These are phyloP conservation scores for Aphelocoma californica DNA, from an alignment of 2,797 vertebrate genomes.

Conservation along the genomic window DNA sequence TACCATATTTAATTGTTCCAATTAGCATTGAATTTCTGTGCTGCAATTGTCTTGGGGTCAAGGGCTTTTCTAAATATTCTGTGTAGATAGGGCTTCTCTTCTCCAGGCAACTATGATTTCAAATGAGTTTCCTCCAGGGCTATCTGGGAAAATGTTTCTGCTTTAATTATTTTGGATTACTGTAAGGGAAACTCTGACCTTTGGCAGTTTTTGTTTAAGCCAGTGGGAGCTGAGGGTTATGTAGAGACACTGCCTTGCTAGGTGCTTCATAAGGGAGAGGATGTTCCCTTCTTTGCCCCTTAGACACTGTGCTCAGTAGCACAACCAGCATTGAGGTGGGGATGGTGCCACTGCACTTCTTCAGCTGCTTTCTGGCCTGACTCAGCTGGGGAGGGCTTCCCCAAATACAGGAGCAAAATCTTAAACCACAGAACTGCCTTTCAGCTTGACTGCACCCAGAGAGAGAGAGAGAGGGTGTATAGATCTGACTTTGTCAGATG, in stretches of 20 bases:
- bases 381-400: not conserved
- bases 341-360: not conserved
- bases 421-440: not conserved
- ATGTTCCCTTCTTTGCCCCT: not conserved
- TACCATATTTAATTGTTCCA: not conserved
- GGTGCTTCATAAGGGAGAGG: not conserved
- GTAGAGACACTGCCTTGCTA: not conserved
- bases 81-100: not conserved
- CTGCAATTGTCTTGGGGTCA: not conserved
- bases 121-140: not conserved
- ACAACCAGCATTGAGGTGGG: not conserved
- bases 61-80: constrained; percentile 18
- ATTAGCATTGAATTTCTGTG: not conserved
- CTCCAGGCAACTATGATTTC: not conserved
- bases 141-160: not conserved
- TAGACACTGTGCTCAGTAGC: not conserved
- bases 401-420: not conserved
- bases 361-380: not conserved
- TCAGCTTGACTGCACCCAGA: not conserved
- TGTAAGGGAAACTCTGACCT: not conserved
- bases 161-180: not conserved
- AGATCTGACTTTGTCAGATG: not conserved
- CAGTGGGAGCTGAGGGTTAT: not conserved
- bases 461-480: too few species aligned
- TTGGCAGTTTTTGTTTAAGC: not conserved